A percentile compares a stretch with the other conserved stretches of the same genome.
phyloP scores from a whole-genome alignment of 1,140 invertebrate species.

The Lepidurus arcticus region DNA sequence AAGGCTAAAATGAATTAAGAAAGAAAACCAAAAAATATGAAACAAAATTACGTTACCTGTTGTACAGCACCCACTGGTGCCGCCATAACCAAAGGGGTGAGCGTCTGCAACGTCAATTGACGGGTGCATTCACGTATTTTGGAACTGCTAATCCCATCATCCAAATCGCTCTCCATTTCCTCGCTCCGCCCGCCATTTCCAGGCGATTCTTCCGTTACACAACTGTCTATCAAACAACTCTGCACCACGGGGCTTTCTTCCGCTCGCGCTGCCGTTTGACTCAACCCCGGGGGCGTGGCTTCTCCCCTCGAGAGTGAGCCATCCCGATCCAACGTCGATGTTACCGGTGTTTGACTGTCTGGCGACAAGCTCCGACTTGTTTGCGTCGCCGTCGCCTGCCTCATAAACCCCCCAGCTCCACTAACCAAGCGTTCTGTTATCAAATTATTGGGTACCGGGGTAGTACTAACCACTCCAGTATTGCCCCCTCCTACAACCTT shows the following conservation, averaged over 20 bases:
- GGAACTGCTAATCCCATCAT: slow-evolving; percentile 1
- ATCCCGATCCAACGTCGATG: slow-evolving; percentile 7
- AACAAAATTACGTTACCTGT: neutral
- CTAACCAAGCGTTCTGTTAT: neutral
- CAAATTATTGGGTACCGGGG: neutral
- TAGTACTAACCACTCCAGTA: neutral
- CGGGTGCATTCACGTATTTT: neutral
- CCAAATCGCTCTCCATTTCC: neutral
- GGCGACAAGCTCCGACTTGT: slow-evolving; percentile 10
- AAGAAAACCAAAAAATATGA: neutral
- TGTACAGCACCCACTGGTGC: neutral
- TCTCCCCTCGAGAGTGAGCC: slow-evolving; percentile 28
- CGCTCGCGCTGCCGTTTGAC: neutral
- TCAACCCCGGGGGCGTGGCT: slow-evolving; percentile 30
- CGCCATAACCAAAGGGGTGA: neutral
- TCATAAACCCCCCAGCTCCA: neutral
- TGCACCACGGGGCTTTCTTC: slow-evolving; percentile 31
- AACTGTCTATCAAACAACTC: slow-evolving; percentile 32
- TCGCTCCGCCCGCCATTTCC: neutral
- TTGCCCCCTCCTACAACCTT: neutral
- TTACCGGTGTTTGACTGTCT: neutral
- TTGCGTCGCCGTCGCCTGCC: neutral
- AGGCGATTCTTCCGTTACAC: slow-evolving; percentile 27
- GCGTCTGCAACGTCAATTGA: slow-evolving; percentile 1
- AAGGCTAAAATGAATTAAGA: neutral